These are phyloP conservation scores for Anolis apletophallus DNA, from an alignment of 2,797 vertebrate species.

Conservation along the genomic window DNA sequence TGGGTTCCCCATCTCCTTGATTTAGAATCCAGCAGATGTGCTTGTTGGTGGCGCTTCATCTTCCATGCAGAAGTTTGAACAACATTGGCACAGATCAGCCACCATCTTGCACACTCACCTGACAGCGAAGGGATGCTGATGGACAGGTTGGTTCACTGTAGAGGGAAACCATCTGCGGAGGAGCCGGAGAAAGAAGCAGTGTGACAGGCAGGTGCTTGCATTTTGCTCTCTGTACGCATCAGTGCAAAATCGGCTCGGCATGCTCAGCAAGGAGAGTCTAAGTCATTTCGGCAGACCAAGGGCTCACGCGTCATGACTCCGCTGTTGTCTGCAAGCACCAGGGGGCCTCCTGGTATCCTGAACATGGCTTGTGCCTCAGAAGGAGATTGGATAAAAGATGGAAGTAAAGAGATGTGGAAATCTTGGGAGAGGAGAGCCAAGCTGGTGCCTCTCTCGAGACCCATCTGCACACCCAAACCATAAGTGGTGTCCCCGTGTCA, in stretches of 20 bases:
- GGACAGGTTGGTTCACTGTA: background rate
- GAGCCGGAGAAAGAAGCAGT: background rate
- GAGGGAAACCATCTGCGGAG: background rate
- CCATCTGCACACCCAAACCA: background rate
- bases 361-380: conserved; percentile 22
- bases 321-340: background rate
- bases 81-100: background rate
- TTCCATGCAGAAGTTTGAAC: background rate
- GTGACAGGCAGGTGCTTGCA: background rate
- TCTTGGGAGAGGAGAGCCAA: conserved; percentile 3
- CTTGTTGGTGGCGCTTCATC: background rate
- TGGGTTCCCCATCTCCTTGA: background rate
- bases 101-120: background rate
- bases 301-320: background rate
- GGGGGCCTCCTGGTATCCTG: background rate
- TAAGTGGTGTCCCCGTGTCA: background rate
- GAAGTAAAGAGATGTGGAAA: background rate
- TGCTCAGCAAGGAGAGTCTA: background rate
- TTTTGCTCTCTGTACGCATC: background rate
- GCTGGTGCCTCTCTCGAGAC: conserved; percentile 21
- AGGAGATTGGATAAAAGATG: conserved; percentile 29
- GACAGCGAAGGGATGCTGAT: background rate
- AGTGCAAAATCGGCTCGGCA: background rate
- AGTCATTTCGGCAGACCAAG: background rate
- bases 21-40: background rate